These are phyloP conservation scores for Mustela erminea DNA, from an alignment of 2,797 vertebrate genomes.

Conservation along the genomic window DNA sequence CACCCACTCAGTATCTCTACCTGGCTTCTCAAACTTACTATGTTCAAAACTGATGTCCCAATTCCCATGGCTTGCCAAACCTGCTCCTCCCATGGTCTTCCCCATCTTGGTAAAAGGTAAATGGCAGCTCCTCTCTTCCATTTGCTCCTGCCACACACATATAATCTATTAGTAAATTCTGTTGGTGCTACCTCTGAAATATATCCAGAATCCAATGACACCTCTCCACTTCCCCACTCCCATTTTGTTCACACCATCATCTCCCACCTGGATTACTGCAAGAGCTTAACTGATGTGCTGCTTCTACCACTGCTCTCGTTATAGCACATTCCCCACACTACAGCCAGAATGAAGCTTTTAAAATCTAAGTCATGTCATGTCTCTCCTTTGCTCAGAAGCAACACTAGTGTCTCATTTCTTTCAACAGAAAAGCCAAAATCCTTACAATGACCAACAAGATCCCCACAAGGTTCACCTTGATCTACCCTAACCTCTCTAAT, in stretches of 20 bases:
- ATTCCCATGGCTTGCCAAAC: not conserved
- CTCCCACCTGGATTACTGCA: not conserved
- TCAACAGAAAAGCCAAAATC: constrained; percentile 42
- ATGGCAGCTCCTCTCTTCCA: not conserved
- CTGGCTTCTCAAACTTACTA: not conserved
- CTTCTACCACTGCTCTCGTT: not conserved
- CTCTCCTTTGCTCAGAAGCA: constrained; percentile 18
- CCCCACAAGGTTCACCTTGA: not conserved
- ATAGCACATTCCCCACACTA: not conserved
- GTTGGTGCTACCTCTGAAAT: not conserved
- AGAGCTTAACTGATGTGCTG: not conserved
- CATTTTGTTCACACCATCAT: not conserved
- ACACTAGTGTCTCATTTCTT: not conserved
- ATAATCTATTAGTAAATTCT: not conserved
- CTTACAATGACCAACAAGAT: not conserved
- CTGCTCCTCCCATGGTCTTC: not conserved
- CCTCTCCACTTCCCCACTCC: not conserved
- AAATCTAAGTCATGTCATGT: not conserved
- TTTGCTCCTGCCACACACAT: not conserved
- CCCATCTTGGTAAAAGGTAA: not conserved
- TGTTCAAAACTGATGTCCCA: constrained; percentile 32
- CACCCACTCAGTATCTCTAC: not conserved
- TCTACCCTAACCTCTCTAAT: not conserved
- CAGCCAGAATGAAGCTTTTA: constrained; percentile 42
- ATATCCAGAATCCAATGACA: not conserved